Evolutionary conservation across 2,888 invertebrate species (phyloP).

Genomic region (Pammene aurita): DNA sequence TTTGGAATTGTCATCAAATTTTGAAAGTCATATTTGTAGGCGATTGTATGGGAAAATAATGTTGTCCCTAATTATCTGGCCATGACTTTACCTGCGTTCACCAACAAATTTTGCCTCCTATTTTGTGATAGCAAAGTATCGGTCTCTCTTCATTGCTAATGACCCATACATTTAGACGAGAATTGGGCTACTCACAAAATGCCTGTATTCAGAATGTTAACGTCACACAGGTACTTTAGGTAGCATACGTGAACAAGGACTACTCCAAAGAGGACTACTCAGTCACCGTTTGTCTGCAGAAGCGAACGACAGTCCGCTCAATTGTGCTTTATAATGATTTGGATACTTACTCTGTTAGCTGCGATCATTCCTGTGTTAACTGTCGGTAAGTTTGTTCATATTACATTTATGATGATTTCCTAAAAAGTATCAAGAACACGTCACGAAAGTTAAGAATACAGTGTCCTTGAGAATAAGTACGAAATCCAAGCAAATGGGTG

Average conservation of each 20-base stretch:
- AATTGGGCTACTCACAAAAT: not conserved
- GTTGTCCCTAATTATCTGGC: too few species aligned
- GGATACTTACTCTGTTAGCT: conserved; percentile 24
- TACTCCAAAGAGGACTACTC: not conserved
- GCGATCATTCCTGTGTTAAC: conserved; percentile 23
- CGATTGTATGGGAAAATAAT: too few species aligned
- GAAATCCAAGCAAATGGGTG: conserved; percentile 14
- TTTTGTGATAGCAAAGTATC: too few species aligned
- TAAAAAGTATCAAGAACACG: not conserved
- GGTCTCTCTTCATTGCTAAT: too few species aligned
- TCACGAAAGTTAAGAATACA: not conserved
- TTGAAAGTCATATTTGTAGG: too few species aligned
- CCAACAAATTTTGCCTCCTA: too few species aligned
- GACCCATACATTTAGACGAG: too few species aligned
- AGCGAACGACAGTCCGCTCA: conserved; percentile 16
- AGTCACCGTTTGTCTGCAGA: conserved; percentile 22
- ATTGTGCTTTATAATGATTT: conserved; percentile 27
- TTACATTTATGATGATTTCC: not conserved
- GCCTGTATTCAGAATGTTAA: not conserved
- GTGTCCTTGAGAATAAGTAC: conserved; percentile 1
- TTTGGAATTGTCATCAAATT: too few species aligned
- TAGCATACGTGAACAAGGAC: conserved; percentile 16
- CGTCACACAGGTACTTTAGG: conserved; percentile 15
- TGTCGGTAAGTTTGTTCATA: conserved; percentile 24
- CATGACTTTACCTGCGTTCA: too few species aligned